phyloP scores from a whole-genome alignment of 1,140 invertebrate species.

The Eumeta japonica region DNA sequence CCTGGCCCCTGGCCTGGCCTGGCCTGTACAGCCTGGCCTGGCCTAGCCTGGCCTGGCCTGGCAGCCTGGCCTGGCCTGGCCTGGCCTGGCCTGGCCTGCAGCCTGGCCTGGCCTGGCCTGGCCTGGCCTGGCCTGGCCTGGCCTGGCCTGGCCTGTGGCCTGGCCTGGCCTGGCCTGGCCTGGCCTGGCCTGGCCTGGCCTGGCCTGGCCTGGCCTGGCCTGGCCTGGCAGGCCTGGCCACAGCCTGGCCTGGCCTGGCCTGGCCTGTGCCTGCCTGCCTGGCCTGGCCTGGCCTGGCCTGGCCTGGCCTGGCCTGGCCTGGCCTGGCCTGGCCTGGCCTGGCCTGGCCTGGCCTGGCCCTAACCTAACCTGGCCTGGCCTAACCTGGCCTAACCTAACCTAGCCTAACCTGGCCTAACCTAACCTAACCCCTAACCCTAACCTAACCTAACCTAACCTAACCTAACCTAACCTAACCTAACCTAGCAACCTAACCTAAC shows the following conservation, averaged over 20 bases:
- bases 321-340: conserved; percentile 1
- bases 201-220: conserved; percentile 3
- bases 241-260: conserved; percentile 1
- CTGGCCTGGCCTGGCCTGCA: too few species aligned
- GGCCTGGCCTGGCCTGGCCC: conserved; percentile 7
- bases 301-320: background rate
- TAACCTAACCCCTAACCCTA: too few species aligned
- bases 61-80: conserved; percentile 1
- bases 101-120: background rate
- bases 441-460: conserved; percentile 9
- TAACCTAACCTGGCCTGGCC: conserved; percentile 1
- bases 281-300: conserved; percentile 7
- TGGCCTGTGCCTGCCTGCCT: background rate
- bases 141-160: background rate
- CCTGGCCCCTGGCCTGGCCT: too few species aligned
- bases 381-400: conserved; percentile 7
- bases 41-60: too few species aligned
- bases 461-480: conserved; percentile 9
- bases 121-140: conserved; percentile 1
- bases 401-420: conserved; percentile 9
- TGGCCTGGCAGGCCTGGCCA: too few species aligned
- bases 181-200: conserved; percentile 1
- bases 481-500: conserved; percentile 8
- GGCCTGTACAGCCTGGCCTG: background rate
- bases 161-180: conserved; percentile 1